Percentiles rank a stretch among this genome's conserved stretches.
Evolutionary conservation across 2,888 invertebrate species (phyloP).

Genomic region (Campoplex capitator): DNA sequence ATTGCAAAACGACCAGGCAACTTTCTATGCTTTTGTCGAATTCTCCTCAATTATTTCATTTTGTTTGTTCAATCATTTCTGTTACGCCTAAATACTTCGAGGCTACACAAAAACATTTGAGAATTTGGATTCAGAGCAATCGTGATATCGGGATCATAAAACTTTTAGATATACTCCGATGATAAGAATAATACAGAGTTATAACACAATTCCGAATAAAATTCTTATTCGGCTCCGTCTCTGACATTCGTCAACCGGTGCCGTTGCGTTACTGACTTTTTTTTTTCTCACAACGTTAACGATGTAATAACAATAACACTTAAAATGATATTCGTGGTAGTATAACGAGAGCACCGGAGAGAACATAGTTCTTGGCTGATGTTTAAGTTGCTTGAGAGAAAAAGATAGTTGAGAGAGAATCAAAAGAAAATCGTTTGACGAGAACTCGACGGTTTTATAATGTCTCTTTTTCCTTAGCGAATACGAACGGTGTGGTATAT

Average conservation of each 20-base stretch:
- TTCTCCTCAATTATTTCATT: too few species aligned
- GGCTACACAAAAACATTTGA: too few species aligned
- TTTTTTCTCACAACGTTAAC: neutral
- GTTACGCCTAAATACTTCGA: too few species aligned
- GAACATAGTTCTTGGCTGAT: neutral
- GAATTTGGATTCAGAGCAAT: neutral
- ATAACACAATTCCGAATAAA: neutral
- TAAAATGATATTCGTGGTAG: slow-evolving; percentile 44
- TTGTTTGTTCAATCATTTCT: too few species aligned
- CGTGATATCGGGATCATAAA: neutral
- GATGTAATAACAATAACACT: slow-evolving; percentile 45
- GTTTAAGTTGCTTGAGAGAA: neutral
- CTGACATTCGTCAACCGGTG: neutral
- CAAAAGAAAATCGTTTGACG: slow-evolving; percentile 33
- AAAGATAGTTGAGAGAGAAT: neutral
- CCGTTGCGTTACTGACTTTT: neutral
- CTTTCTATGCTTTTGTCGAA: too few species aligned
- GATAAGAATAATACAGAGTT: neutral
- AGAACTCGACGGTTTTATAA: slow-evolving; percentile 43
- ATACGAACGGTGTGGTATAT: slow-evolving; percentile 4
- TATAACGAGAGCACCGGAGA: neutral
- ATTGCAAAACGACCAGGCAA: too few species aligned
- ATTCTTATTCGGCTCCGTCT: neutral
- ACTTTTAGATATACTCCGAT: neutral
- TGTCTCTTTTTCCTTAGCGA: slow-evolving; percentile 39